A percentile compares a stretch with the other conserved stretches of the same genome.
Conservation (phyloP, 2,113 vertebrate genomes). For the Cynocephalus volans region DNA sequence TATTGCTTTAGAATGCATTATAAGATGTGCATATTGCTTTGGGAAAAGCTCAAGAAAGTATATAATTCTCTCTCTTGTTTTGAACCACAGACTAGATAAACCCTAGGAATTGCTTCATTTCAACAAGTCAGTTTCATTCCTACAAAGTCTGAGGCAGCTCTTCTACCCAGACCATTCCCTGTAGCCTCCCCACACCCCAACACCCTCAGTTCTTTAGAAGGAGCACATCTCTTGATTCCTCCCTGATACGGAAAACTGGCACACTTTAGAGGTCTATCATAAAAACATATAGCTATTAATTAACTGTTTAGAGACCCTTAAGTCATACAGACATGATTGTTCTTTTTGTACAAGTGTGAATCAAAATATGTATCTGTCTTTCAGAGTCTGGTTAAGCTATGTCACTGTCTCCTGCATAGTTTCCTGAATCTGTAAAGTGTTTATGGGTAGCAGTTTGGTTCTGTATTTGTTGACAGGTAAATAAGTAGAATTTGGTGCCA, state of each 20-base stretch:
- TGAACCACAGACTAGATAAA: constrained; percentile 61
- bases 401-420: constrained; percentile 50
- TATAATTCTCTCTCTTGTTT: constrained; percentile 42
- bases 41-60: constrained; percentile 54
- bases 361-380: not conserved
- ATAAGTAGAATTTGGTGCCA: constrained; percentile 60
- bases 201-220: constrained; percentile 8
- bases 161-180: not conserved
- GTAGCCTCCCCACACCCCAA: not conserved
- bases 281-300: constrained; percentile 13
- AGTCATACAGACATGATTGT: constrained; percentile 32
- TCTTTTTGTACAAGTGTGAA: constrained; percentile 38
- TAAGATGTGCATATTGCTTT: constrained; percentile 38
- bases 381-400: constrained; percentile 55
- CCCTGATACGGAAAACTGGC: not conserved
- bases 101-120: constrained; percentile 51
- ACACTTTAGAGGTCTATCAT: not conserved
- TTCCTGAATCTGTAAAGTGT: constrained; percentile 61
- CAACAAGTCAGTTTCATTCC: constrained; percentile 60
- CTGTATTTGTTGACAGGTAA: constrained; percentile 68
- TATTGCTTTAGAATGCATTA: constrained; percentile 51
- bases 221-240: constrained; percentile 18
- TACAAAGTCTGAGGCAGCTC: not conserved
- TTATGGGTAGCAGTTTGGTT: constrained; percentile 62
- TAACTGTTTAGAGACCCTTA: not conserved